A percentile compares a stretch with the other conserved stretches of the same genome.
phyloP scores from a whole-genome alignment of 2,888 invertebrate species.

The Nomada fucata region DNA sequence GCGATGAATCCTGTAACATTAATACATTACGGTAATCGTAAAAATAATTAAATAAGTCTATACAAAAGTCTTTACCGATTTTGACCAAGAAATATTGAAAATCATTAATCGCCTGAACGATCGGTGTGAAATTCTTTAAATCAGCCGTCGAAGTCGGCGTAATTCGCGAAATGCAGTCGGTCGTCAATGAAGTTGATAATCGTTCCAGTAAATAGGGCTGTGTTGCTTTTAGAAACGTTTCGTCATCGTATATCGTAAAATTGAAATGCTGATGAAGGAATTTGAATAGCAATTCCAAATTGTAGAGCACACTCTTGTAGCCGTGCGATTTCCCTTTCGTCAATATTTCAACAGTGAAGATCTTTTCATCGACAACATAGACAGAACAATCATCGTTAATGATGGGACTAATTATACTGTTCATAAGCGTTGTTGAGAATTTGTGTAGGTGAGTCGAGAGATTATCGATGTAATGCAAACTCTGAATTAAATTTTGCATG shows the following conservation, averaged over 20 bases:
- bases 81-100: constrained; percentile 88
- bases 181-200: constrained; percentile 88
- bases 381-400: constrained; percentile 85
- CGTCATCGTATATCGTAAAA: constrained; percentile 83
- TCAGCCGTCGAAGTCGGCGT: constrained; percentile 91
- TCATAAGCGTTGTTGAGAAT: constrained; percentile 87
- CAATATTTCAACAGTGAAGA: constrained; percentile 83
- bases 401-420: constrained; percentile 86
- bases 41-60: background rate
- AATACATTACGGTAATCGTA: background rate
- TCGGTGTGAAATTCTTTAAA: constrained; percentile 87
- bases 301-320: constrained; percentile 86
- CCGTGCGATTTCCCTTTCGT: constrained; percentile 81
- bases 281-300: constrained; percentile 86
- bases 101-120: constrained; percentile 87
- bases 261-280: constrained; percentile 87
- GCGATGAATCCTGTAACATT: constrained; percentile 85
- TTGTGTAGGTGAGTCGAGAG: constrained; percentile 85
- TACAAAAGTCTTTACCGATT: constrained; percentile 78
- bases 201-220: constrained; percentile 85
- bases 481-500: constrained; percentile 82
- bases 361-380: constrained; percentile 81
- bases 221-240: constrained; percentile 85
- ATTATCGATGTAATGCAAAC: constrained; percentile 82
- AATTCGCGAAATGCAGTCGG: constrained; percentile 90